These are phyloP conservation scores for Ganaspis brasiliensis DNA, from an alignment of 2,888 invertebrate genomes.

Conservation along the genomic window DNA sequence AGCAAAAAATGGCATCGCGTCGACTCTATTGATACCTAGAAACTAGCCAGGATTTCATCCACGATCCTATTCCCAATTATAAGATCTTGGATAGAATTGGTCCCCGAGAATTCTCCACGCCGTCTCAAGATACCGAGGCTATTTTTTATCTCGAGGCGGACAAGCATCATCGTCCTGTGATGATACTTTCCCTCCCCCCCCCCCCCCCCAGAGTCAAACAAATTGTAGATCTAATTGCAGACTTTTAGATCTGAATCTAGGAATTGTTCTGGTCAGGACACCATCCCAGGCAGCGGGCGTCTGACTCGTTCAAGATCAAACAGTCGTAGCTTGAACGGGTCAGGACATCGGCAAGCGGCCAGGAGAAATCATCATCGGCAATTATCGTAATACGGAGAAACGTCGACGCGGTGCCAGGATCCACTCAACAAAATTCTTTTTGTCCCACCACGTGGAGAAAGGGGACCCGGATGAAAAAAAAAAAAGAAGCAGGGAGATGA, in stretches of 20 bases:
- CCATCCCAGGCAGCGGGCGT: conserved; percentile 30
- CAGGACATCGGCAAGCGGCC: conserved; percentile 53
- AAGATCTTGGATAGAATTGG: conserved; percentile 10
- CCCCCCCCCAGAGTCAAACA: too few relatives aligned
- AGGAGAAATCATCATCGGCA: conserved; percentile 46
- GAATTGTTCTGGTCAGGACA: conserved; percentile 23
- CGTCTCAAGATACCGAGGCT: background rate
- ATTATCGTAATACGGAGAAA: conserved; percentile 20
- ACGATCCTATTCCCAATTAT: background rate
- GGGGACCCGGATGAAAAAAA: conserved; percentile 40
- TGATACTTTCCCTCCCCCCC: too few relatives aligned
- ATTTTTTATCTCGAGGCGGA: background rate
- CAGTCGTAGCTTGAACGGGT: conserved; percentile 66
- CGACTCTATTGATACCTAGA: conserved; percentile 15
- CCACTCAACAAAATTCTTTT: conserved; percentile 61
- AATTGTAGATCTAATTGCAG: background rate
- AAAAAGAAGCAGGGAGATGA: conserved; percentile 16
- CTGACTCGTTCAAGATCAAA: conserved; percentile 61
- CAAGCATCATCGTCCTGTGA: too few relatives aligned
- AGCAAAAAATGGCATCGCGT: conserved; percentile 39
- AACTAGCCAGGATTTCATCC: background rate
- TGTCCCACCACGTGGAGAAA: conserved; percentile 28
- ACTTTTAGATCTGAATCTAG: background rate
- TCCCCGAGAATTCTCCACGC: background rate
- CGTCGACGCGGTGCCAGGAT: conserved; percentile 60